Evolutionary conservation across 2,797 vertebrate genomes (phyloP), one percentile per base, ranked within the genome.

Genomic region (Tangara arthus): DNA sequence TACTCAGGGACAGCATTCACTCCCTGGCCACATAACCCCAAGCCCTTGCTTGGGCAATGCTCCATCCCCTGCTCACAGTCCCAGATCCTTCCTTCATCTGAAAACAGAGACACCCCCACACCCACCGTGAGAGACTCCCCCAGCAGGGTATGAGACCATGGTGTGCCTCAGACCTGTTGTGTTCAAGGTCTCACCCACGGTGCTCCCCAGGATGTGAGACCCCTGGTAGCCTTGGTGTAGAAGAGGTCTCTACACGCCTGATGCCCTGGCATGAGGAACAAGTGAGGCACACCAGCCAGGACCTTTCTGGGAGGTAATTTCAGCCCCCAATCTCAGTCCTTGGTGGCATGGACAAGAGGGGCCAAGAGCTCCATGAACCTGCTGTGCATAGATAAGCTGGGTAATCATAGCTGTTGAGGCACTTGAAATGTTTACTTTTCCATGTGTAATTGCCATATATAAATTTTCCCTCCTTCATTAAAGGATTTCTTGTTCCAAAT

Each of bases 341-440:
- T 0, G 0, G 55, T 41, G 52, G 11, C 42, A 41, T 2, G 35
- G 63, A 35, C 13, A 37, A 16, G 75, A 89, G 41, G 26, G 69
- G 66, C 59, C 63, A 46, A 57, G 66, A 65, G 41, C 65, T 89
- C 47, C 18, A 2, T 24, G 42, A 35, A 32, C 55, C 11, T 0
- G 0, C 34, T 66, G 34, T 9, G 14, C 42, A 5, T 1, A 49
- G 78, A 57, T 77, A 70, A 89, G 30, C 71, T 77, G 60, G 68
- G 57, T 60, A 61, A 90, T 50, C 78, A 27, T 18, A 77, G 50
- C 59, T 28, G 15, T 41, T 1, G 1, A 55, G 55, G 78, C 71
- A 59, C 64, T 89, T 17, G 23, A 66, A 55, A 27, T 78, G 64
- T 95, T 96, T 86, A 63, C 47, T 90, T 95, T 93, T 76, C 35